Evolutionary conservation across 2,888 invertebrate genomes (phyloP).

Genomic region (Chydorus sphaericus): DNA sequence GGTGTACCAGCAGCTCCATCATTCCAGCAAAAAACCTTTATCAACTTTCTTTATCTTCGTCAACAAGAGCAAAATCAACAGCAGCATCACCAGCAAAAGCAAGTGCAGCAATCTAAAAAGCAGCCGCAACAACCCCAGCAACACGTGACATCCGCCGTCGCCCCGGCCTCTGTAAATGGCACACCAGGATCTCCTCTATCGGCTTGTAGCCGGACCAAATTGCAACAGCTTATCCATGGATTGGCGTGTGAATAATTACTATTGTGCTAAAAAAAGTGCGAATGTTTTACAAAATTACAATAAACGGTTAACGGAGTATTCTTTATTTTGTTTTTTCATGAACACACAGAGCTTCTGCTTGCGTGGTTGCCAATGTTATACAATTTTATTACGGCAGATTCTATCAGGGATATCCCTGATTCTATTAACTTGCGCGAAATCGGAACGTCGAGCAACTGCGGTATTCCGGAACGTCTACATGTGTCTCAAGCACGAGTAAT

Average conservation of each 20-base stretch:
- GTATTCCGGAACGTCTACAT: too few relatives aligned
- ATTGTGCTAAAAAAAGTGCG: too few relatives aligned
- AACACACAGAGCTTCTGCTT: too few relatives aligned
- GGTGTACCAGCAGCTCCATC: slow-evolving; percentile 16
- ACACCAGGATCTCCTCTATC: slow-evolving; percentile 25
- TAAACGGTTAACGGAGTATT: too few relatives aligned
- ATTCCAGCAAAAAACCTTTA: slow-evolving; percentile 18
- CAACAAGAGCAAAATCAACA: slow-evolving; percentile 28
- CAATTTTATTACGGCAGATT: too few relatives aligned
- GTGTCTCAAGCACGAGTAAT: too few relatives aligned
- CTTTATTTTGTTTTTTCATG: too few relatives aligned
- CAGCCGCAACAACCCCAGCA: slow-evolving; percentile 28
- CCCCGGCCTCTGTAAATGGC: slow-evolving; percentile 15
- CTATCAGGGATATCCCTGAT: too few relatives aligned
- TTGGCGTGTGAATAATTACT: slow-evolving; percentile 46
- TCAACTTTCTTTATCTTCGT: slow-evolving; percentile 17
- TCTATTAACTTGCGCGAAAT: too few relatives aligned
- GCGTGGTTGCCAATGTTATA: too few relatives aligned
- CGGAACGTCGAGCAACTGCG: too few relatives aligned
- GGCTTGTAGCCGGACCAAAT: slow-evolving; percentile 72
- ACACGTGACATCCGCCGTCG: slow-evolving; percentile 19
- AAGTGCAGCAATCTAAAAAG: slow-evolving; percentile 21
- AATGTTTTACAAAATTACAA: too few relatives aligned
- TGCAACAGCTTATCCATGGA: slow-evolving; percentile 87
- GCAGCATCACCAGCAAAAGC: slow-evolving; percentile 22